Evolutionary conservation across 2,113 vertebrate genomes (phyloP), one percentile per base, ranked within the genome.

Genomic region (Hippopotamus amphibius): DNA sequence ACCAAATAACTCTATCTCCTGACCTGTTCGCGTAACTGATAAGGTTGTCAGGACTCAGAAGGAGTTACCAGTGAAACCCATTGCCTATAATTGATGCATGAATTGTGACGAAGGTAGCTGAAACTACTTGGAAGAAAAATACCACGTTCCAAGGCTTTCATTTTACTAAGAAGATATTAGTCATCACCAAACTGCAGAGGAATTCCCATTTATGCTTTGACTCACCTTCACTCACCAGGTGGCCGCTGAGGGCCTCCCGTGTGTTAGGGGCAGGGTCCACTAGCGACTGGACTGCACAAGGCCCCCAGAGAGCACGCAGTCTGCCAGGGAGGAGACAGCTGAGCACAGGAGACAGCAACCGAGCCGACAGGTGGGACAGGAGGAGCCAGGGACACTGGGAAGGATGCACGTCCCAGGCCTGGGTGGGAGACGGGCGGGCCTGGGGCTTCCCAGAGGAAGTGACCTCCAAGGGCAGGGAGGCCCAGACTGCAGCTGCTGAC

Each of bases 71-170:
- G 0, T 4, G 46, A 83, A 30, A 30, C 2, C 8, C n/a, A 71
- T 14, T 0, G 37, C 0, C 0, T 0, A 0, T 3, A 6, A 15
- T 12, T 12, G 22, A 10, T 0, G 4, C 0, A 1, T 0, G 5
- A 6, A 41, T 61, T 72, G 19, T 7, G 48, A 50, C 74, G 13
- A 14, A 53, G 21, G 61, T 2, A 13, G 26, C 0, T 46, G 16
- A 37, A 17, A 15, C 50, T 33, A 9, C 59, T 10, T 21, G 66
- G 30, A 50, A 66, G 68, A 26, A 48, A 65, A 66, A 37, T 0
- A 3, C 30, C 16, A 3, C 21, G 0, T 26, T 12, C 63, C 22
- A 22, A 87, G 61, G 76, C 2, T 19, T 37, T 68, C 48, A 3
- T 7, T 0, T 50, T 13, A 50, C 24, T 26, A 0, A 1, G 63